These are phyloP conservation scores for Xiphorhynchus erythropygius DNA, from an alignment of 2,797 vertebrate species.

Conservation along the genomic window DNA sequence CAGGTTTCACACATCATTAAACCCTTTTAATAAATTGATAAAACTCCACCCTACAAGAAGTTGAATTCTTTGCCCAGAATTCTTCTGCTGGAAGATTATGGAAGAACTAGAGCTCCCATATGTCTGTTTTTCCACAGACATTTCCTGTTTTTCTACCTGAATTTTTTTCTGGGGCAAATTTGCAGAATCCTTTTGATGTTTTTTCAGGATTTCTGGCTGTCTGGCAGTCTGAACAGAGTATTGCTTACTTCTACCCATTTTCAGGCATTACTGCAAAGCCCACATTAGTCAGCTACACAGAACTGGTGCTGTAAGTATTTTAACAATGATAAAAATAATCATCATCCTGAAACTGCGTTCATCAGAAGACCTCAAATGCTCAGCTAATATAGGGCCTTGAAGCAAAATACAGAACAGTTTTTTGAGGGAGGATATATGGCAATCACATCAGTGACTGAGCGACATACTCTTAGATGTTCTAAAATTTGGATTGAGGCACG, in stretches of 20 bases:
- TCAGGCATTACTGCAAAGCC: neutral
- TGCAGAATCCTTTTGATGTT: slow-evolving; percentile 2
- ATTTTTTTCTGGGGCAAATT: neutral
- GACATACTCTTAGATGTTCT: neutral
- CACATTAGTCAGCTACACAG: neutral
- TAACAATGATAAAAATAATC: neutral
- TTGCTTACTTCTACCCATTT: neutral
- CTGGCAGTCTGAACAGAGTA: neutral
- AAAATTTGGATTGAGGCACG: neutral
- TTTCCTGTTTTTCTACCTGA: slow-evolving; percentile 25
- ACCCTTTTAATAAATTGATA: slow-evolving; percentile 43
- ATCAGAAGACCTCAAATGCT: neutral
- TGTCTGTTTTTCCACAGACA: slow-evolving; percentile 40
- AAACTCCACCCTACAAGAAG: neutral
- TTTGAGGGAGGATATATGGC: neutral
- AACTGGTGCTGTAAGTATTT: neutral
- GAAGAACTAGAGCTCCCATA: slow-evolving; percentile 14
- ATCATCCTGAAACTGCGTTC: neutral
- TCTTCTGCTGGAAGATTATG: slow-evolving; percentile 1
- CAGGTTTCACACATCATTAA: slow-evolving; percentile 55
- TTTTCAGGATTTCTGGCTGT: slow-evolving; percentile 5
- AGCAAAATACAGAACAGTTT: neutral
- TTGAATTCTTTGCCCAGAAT: slow-evolving; percentile 7
- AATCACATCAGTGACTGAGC: neutral
- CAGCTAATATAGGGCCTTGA: neutral